These are phyloP conservation scores for Saturnia japonica DNA, from an alignment of 2,888 invertebrate species.

Conservation along the genomic window DNA sequence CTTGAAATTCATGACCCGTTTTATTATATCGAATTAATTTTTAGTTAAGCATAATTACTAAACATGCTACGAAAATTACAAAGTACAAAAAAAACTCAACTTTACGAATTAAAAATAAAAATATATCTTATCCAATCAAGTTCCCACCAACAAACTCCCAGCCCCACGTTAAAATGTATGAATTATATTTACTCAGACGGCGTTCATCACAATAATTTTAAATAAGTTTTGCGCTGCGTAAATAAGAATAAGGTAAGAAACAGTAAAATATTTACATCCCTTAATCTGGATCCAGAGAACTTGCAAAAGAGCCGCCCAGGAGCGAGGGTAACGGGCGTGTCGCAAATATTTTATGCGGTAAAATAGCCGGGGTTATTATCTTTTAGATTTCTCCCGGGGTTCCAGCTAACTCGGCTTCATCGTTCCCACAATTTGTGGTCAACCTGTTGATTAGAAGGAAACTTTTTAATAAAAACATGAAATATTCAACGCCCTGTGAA, in stretches of 20 bases:
- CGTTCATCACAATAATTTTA: background rate
- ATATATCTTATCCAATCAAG: background rate
- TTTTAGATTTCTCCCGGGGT: constrained; percentile 34
- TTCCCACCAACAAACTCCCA: background rate
- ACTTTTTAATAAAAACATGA: constrained; percentile 15
- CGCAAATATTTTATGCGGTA: constrained; percentile 26
- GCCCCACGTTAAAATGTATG: background rate
- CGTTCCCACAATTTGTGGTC: constrained; percentile 30
- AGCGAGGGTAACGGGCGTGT: background rate
- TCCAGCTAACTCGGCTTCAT: background rate
- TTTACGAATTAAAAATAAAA: background rate
- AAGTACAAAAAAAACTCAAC: too few species aligned
- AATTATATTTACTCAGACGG: background rate
- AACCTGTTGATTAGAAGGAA: constrained; percentile 23
- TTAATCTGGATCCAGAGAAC: constrained; percentile 1
- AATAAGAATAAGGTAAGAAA: background rate
- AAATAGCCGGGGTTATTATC: constrained; percentile 35
- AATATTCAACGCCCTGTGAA: constrained; percentile 8
- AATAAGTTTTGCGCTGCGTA: background rate
- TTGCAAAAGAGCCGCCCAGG: background rate
- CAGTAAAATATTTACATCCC: background rate
- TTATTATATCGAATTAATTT: background rate
- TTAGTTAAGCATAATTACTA: background rate
- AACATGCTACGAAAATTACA: background rate
- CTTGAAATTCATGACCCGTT: background rate